Evolutionary conservation across 2,113 vertebrate genomes (phyloP), one percentile per base, ranked within the genome.

Genomic region (Oreochromis spilurus): DNA sequence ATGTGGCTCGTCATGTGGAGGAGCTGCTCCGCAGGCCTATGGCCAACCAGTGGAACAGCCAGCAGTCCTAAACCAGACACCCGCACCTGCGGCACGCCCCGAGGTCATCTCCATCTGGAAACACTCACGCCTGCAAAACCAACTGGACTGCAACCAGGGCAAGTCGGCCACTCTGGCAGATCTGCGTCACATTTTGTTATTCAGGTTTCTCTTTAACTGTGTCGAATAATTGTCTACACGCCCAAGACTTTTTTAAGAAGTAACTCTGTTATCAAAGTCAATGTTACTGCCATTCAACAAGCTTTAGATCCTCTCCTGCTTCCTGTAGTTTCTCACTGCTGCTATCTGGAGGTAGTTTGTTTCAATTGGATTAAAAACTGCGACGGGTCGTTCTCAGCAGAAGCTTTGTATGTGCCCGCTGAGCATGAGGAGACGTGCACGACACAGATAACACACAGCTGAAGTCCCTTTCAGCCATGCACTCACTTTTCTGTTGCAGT

Each of bases 1-100:
- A 99, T 2, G 98, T 99, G 48, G 98, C 98, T 0, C 95, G 97
- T 48, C 98, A 99, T 0, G 97, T 99, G 83, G 98, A 99, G 90
- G 98, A 99, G 84, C 96, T 99, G 87, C 95, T 99, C 54, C 96
- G 98, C 67, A 95, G 98, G 79, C 98, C 98, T 0, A 96, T 98
- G 91, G 97, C 97, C 83, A 96, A 94, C 94, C 98, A 98, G 94
- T 99, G 96, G 98, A 98, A 97, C 82, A 97, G 95, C 29, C 98
- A 98, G 1, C 98, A 98, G 93, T 98, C 98, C 40, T 99, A 97
- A 99, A 92, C 65, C 83, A 38, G 96, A 92, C 96, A 79, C 50
- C 10, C 17, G 2, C 48, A 65, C 24, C 79, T 36, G 60, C 84
- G 9, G 12, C 34, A 72, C 67, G 12, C 58, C 87, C 87, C 55